Evolutionary conservation across 2,797 vertebrate species (phyloP), one percentile per base, ranked within the genome.

Genomic region (Percopsis omiscomaycus): DNA sequence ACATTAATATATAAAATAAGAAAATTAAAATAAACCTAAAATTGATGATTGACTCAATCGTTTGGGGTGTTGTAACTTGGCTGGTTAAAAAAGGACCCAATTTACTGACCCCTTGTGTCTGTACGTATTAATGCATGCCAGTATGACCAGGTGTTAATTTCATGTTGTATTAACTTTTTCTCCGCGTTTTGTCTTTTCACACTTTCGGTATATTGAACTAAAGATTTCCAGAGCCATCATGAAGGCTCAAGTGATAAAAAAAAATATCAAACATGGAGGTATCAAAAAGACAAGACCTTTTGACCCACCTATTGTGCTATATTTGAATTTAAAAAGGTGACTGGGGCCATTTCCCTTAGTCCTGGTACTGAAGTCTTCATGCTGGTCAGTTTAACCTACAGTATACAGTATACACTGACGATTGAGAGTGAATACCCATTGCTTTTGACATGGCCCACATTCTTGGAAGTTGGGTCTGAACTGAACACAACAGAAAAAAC

Each of bases 41-140:
- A 51, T 29, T 47, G 1, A 13, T 42, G 22, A 16, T 22, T 22
- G 22, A 22, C 22, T 22, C 22, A 22, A 22, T 22, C 1, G 22
- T 22, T 22, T 22, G 22, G 22, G 22, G 22, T 22, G 22, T 22
- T 22, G 22, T 22, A 22, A 22, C 22, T 22, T 22, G 22, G 48
- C 2, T 22, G n/a, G 12, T n/a, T 47, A 61, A 37, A 30, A 15
- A 32, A 12, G 45, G 5, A 15, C 79, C 59, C 49, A 46, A 62
- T 48, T 45, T 64, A 44, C 49, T 27, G 61, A 89, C 68, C 66
- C 74, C 70, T 82, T 75, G 45, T 47, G 59, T 68, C 64, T 69
- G 68, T 11, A 62, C 45, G 50, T 72, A 62, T 47, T 4, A 65
- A 46, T 10, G 60, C 15, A n/a, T 28, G 22, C 42, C 54, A 65